Base-by-base conservation (phyloP, 2,888 invertebrate species). In the Pherbina coryleti region DNA sequence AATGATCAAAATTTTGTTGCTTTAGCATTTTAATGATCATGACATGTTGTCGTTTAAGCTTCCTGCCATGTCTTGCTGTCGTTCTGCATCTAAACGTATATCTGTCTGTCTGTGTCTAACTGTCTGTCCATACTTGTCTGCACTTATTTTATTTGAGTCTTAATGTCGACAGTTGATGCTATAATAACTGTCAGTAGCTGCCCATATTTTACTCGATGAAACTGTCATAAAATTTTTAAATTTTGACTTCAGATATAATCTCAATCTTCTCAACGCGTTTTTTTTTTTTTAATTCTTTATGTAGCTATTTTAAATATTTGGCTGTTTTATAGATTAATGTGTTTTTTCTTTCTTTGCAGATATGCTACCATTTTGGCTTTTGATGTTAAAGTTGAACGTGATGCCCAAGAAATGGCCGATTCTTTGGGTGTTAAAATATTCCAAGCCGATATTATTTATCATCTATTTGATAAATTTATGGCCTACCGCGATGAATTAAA, bases 391-490 rank as follows among this genome's bases (percentile, higher is more conserved):
- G 94, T 99, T 76, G 99, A 99, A 89, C 93, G 96, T 78, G 99
- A 99, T 88, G 99, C 99, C 2, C 99, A 99, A 91, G 98, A 98
- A 86, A 91, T 99, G 90, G 99, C 99, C 0, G 99, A 99, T 89
- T 93, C 93, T 78, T 90, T 98, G 79, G 97, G 97, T 77, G 97
- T 98, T 75, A 96, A 95, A 91, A 97, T 99, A 89, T 99, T 99
- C 93, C 94, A 96, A 81, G 99, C 99, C 8, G 98, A 99, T 91
- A 99, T 99, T 89, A 99, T 99, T 88, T 99, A 99, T 91, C 99
- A 99, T 91, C 92, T 99, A 87, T 99, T 99, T 91, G 99, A 99
- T 90, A 96, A 96, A 90, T 99, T 99, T 91, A 98, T 93, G 85
- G 94, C 95, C 17, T 97, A 95, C 90, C 93, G 97, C 80, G 98